Base-by-base conservation (phyloP, 1,140 invertebrate species). In the Nixonia krombeini region DNA sequence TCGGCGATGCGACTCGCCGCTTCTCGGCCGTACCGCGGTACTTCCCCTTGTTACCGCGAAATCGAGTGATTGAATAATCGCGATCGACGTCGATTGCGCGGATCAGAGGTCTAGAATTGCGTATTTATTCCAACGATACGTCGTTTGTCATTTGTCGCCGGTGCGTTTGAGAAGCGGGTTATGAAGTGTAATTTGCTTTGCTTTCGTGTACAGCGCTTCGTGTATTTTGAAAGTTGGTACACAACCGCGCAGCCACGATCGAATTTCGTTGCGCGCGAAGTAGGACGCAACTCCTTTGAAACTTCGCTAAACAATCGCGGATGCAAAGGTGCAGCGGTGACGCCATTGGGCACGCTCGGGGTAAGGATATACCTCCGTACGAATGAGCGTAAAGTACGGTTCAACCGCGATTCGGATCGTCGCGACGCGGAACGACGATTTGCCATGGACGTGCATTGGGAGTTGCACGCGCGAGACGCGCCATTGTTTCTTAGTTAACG, bases 371-470 rank as follows among this genome's bases (percentile, higher is more conserved):
- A 25, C 12, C 31, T 44, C 12, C 6, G 46, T 41, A 13, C 15
- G 9, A n/a, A 17, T 10, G 40, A 31, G 33, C 33, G 47, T 62
- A 62, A 47, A 62, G 41, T 45, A 50, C 38, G 31, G 50, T 37
- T 64, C 35, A 64, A 64, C 56, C 51, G 45, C 44, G 51, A 33
- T 56, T 64, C 47, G 42, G 31, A 33, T 28, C 50, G 50, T 64
- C 51, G 41, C 45, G 29, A 13, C 9, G 21, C 38, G 25, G 12
- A 59, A 37, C 45, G 31, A 9, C 26, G 23, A 55, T 26, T 55
- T 42, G 13, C 37, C 25, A 26, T 10, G 18, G 21, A 23, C 52
- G 26, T 38, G 26, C 45, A 23, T 37, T 9, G 13, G 26, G 15
- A 49, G 29, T 31, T 18, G 9, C 23, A 26, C 44, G 13, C 47